Conservation (phyloP, 2,113 vertebrate genomes). For the Lepus europaeus region DNA sequence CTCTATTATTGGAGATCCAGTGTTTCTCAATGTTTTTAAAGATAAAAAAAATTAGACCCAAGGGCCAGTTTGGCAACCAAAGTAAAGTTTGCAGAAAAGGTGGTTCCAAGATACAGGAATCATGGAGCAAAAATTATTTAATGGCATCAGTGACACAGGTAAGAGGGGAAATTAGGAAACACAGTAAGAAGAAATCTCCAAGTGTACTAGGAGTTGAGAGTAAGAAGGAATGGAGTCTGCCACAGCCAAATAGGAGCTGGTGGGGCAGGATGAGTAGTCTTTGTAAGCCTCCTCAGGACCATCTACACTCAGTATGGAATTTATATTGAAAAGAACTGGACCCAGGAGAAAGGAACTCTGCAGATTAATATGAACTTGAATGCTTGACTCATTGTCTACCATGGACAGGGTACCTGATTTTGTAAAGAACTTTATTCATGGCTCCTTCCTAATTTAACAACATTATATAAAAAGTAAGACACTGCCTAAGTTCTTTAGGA, state of each 20-base stretch:
- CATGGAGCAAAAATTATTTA: neutral
- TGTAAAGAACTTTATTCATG: neutral
- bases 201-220: neutral
- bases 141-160: too few relatives aligned
- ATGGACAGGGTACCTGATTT: neutral
- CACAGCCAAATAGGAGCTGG: neutral
- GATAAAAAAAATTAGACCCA: neutral
- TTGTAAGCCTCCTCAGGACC: neutral
- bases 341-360: neutral
- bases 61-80: neutral
- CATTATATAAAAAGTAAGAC: neutral
- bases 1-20: neutral
- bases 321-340: neutral
- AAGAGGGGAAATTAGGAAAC: neutral
- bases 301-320: neutral
- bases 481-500: neutral
- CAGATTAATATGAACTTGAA: fast-evolving
- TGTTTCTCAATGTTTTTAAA: neutral
- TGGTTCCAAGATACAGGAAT: neutral
- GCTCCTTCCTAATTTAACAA: neutral
- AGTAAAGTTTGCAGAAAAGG: neutral
- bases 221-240: neutral
- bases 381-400: neutral
- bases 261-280: fast-evolving
- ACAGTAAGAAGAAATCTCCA: neutral